Conservation (phyloP, 2,797 vertebrate genomes). For the Danionella dracula region DNA sequence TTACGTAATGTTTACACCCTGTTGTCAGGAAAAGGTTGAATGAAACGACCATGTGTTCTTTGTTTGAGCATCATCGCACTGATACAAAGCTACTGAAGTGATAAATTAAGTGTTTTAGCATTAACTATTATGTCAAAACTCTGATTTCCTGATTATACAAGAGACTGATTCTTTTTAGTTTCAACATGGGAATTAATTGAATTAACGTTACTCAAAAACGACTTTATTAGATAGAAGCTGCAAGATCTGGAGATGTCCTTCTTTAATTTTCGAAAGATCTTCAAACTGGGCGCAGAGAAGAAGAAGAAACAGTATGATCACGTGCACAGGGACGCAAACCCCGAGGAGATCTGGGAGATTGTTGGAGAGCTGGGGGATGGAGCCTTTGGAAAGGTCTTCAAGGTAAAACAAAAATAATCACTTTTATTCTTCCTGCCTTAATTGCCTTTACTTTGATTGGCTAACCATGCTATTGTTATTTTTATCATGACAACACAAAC, state of each 20-base stretch:
- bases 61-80: background rate
- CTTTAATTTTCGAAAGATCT: slow-evolving; percentile 98
- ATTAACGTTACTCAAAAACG: no score
- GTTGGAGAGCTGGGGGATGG: slow-evolving; percentile 93
- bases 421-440: background rate
- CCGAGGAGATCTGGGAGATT: slow-evolving; percentile 93
- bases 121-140: background rate
- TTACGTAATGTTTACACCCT: no score
- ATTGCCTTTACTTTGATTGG: no score
- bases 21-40: no score
- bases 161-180: background rate
- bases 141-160: background rate
- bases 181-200: no score
- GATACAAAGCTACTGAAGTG: no score
- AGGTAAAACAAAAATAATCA: slow-evolving; percentile 66
- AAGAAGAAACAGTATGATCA: slow-evolving; percentile 98
- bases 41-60: background rate
- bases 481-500: no score
- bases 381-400: slow-evolving; percentile 95
- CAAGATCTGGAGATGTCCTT: slow-evolving; percentile 77
- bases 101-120: no score
- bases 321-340: slow-evolving; percentile 90
- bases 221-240: no score
- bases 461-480: no score
- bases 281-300: slow-evolving; percentile 89